Evolutionary conservation across 2,888 invertebrate species (phyloP).

Genomic region (Anagyrus pseudococci): DNA sequence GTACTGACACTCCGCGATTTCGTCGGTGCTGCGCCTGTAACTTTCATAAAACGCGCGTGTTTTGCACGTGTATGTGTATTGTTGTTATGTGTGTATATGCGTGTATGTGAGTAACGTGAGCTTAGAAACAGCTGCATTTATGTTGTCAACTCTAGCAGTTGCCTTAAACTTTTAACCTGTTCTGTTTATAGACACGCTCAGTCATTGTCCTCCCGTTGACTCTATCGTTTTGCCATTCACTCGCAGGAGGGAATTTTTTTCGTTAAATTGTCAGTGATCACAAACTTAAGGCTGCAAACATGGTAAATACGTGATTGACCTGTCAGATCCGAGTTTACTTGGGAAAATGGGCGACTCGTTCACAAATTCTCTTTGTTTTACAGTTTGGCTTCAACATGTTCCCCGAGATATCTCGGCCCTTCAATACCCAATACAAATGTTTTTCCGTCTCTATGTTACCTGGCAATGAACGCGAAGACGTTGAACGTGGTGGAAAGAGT

Average conservation of each 20-base stretch:
- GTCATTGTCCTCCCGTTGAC: conserved; percentile 18
- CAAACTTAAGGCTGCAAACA: neutral
- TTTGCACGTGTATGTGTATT: too few species aligned
- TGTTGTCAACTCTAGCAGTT: conserved; percentile 10
- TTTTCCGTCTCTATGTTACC: conserved; percentile 95
- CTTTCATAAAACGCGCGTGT: too few species aligned
- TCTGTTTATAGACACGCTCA: conserved; percentile 6
- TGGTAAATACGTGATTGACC: conserved; percentile 6
- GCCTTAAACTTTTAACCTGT: conserved; percentile 13
- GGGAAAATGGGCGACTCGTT: neutral
- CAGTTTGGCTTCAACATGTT: conserved; percentile 91
- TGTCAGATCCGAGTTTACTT: neutral
- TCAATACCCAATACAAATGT: conserved; percentile 86
- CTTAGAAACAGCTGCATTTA: conserved; percentile 23
- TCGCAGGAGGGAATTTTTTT: too few species aligned
- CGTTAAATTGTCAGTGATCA: conserved; percentile 5
- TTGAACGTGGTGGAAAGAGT: conserved; percentile 97
- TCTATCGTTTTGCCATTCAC: neutral
- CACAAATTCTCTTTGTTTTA: conserved; percentile 57
- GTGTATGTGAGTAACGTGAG: too few species aligned
- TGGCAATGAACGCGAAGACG: conserved; percentile 91
- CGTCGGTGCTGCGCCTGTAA: too few species aligned
- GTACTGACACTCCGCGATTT: too few species aligned
- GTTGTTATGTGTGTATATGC: too few species aligned
- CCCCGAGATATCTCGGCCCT: conserved; percentile 81